Evolutionary conservation across 1,140 invertebrate genomes (phyloP), one percentile per base, ranked within the genome.

Genomic region (Platorchestia sp.): DNA sequence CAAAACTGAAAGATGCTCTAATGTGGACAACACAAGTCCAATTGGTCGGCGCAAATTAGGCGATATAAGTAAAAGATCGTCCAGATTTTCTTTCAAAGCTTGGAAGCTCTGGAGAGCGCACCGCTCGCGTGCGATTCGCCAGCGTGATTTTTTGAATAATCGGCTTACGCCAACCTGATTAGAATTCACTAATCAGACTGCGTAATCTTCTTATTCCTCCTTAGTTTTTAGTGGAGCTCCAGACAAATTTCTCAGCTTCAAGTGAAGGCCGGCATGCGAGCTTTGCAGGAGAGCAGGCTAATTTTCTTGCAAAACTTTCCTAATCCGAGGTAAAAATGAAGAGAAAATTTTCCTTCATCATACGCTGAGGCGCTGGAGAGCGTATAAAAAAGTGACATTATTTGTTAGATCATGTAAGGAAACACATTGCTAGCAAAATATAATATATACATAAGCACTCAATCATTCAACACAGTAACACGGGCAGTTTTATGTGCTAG

Each of bases 111-210:
- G 59, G 1, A 22, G 10, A 89, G 42, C 87, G 87, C 43, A 44
- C 87, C 41, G 43, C 43, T 89, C 87, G 3, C 42, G 41, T 14
- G 41, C 87, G n/a, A 42, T 42, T 41, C 87, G 87, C 41, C 59
- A 42, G 43, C 91, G 91, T 45, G 91, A 93, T 93, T 93, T 93
- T 44, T 45, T 44, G 45, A 93, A 47, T 93, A 93, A 93, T 93
- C 91, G 91, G 91, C 91, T 93, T 93, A 93, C n/a, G 91, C 91
- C 91, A 45, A 93, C 91, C 91, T 93, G 91, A 93, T 93, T 93
- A 93, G 91, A 44, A 93, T 93, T 93, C 91, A 14, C 91, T 93
- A 93, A 93, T 93, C 91, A 93, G 91, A 6, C 45, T 10, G 41
- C 43, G 91, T 93, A 93, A 93, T 93, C 91, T 93, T 93, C 91